Evolutionary conservation across 2,113 vertebrate genomes (phyloP), one percentile per base, ranked within the genome.

Genomic region (Porphyrio hochstetteri): DNA sequence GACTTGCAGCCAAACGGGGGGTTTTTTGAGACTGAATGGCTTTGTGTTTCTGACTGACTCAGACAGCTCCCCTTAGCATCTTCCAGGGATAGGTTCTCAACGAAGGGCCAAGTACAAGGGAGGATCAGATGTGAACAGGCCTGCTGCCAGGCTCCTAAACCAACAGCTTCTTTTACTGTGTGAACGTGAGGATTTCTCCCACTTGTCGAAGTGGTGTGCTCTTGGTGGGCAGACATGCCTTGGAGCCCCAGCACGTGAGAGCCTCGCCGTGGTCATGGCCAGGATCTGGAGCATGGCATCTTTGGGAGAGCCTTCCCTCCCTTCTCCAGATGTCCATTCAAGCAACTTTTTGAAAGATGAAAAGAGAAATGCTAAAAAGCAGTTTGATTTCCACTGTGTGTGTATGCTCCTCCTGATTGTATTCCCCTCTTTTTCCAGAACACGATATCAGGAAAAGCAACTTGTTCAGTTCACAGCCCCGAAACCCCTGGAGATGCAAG

Each of bases 171-270:
- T 77, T 61, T 46, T 7, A 16, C 40, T 0, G 0, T 19, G 44
- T 56, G 29, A 9, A 10, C 12, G 7, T 7, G 24, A 79, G 40
- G 35, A n/a, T 44, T 65, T 23, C 40, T 3, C 56, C 50, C 13
- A 18, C 15, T 13, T 76, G 59, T 68, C 86, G 48, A 69, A 44
- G 35, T 20, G 0, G 0, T 16, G 3, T 35, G 16, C 11, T 44
- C 75, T 52, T 64, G 23, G 27, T 86, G 38, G 35, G 59, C 59
- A 91, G 55, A 19, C 82, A 42, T 21, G 6, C 60, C 82, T 82
- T 57, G 65, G 46, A 76, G 15, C 48, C 35, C 13, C 5, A 52
- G 64, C 46, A 59, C 1, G 1, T 3, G 20, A 19, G 19, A 44
- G 13, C 23, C 38, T 13, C 44, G 13, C 6, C 2, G 2, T 0